Percentiles rank a stretch among this genome's conserved stretches.
These are phyloP conservation scores for Physella acuta DNA, from an alignment of 1,140 invertebrate genomes.

Conservation along the genomic window DNA sequence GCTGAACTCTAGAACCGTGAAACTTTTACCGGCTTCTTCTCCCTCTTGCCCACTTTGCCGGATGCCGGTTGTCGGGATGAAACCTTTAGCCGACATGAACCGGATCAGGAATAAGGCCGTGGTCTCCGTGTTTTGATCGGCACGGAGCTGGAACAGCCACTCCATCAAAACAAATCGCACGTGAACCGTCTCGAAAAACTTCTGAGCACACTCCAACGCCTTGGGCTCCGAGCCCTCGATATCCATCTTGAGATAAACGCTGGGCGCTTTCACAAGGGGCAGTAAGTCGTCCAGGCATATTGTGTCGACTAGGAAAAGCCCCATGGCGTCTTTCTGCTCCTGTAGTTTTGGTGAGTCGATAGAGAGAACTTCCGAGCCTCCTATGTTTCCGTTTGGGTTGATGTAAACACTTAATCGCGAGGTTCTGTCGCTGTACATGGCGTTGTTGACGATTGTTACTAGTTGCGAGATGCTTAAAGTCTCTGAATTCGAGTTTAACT, in stretches of 20 bases:
- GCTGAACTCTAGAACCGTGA: background rate
- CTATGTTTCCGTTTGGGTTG: slow-evolving; percentile 1
- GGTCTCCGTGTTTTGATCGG: slow-evolving; percentile 2
- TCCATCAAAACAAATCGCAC: background rate
- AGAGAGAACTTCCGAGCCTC: slow-evolving; percentile 13
- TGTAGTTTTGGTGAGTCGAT: background rate
- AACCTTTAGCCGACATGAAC: background rate
- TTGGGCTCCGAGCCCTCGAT: background rate
- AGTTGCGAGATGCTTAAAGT: slow-evolving; percentile 5
- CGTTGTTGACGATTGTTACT: slow-evolving; percentile 13
- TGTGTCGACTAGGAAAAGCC: slow-evolving; percentile 19
- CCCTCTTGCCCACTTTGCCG: background rate
- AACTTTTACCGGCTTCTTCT: background rate
- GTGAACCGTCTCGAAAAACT: background rate
- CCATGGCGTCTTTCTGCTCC: background rate
- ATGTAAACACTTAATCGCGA: slow-evolving; percentile 6
- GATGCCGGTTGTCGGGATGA: background rate
- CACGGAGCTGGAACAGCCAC: slow-evolving; percentile 19
- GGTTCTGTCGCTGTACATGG: slow-evolving; percentile 5
- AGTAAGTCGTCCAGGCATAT: background rate
- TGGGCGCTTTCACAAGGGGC: background rate
- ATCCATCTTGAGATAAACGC: background rate
- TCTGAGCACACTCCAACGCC: background rate
- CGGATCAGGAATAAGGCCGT: background rate
- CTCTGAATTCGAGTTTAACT: too few relatives aligned